phyloP scores from a whole-genome alignment of 2,797 vertebrate genomes.

The Phalloptychus januarius region DNA sequence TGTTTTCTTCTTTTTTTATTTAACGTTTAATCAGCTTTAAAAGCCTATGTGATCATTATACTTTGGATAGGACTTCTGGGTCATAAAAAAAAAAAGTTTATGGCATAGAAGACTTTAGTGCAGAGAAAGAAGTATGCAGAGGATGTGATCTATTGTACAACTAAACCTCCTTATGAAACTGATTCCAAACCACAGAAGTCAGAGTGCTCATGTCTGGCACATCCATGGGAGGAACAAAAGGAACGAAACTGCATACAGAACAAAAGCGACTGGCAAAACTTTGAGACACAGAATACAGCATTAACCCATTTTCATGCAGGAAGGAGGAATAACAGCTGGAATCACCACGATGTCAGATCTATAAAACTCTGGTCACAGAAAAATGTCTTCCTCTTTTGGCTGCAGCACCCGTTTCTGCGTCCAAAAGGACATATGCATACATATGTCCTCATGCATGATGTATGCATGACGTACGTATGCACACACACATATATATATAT shows the following conservation, averaged over 20 bases:
- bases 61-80: slow-evolving; percentile 4
- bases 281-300: not conserved
- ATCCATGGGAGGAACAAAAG: not conserved
- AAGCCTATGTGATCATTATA: not conserved
- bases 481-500: too few relatives aligned
- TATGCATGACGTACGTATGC: too few relatives aligned
- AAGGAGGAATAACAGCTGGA: not conserved
- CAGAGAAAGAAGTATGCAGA: slow-evolving; percentile 11
- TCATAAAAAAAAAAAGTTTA: slow-evolving; percentile 4
- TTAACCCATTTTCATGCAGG: not conserved
- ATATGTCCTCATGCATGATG: too few relatives aligned
- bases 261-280: not conserved
- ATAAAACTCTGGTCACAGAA: not conserved
- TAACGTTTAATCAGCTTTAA: slow-evolving; percentile 1
- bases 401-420: too few relatives aligned
- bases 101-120: slow-evolving; percentile 20
- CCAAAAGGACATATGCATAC: too few relatives aligned
- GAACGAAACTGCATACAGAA: not conserved
- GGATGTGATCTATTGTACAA: not conserved
- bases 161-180: not conserved
- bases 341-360: not conserved
- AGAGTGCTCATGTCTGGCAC: not conserved
- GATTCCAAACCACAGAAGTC: not conserved
- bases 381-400: too few relatives aligned
- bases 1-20: not conserved